Conservation (phyloP, 2,888 invertebrate genomes). For the Trachelus iudaicus region DNA sequence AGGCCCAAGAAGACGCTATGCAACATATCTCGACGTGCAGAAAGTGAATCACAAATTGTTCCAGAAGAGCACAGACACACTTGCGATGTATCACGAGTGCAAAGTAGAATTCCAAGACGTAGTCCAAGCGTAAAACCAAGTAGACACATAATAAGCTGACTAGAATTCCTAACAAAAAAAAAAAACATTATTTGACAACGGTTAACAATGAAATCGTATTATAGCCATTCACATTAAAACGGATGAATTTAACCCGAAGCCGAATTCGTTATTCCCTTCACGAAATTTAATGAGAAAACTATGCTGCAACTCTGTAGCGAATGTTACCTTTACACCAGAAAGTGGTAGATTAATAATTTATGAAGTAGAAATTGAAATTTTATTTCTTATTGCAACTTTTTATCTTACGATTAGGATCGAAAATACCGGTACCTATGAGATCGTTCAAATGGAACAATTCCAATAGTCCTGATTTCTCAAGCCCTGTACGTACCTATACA, state of each 20-base stretch:
- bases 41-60: slow-evolving; percentile 1
- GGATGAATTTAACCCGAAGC: no score
- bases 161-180: no score
- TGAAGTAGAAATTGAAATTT: not conserved
- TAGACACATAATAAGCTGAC: not conserved
- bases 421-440: not conserved
- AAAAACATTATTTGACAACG: no score
- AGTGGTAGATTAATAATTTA: not conserved
- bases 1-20: not conserved
- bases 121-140: not conserved
- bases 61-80: not conserved
- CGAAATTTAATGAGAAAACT: not conserved
- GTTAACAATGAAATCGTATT: no score
- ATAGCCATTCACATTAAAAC: no score
- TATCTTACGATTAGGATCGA: not conserved
- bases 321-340: not conserved
- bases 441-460: not conserved
- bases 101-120: not conserved
- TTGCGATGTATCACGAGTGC: not conserved
- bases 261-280: not conserved
- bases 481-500: not conserved
- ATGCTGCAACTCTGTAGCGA: not conserved
- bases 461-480: not conserved
- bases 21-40: not conserved
- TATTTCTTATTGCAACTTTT: not conserved